Conservation (phyloP, 2,888 invertebrate genomes). For the Trypoxylon attenuatum region DNA sequence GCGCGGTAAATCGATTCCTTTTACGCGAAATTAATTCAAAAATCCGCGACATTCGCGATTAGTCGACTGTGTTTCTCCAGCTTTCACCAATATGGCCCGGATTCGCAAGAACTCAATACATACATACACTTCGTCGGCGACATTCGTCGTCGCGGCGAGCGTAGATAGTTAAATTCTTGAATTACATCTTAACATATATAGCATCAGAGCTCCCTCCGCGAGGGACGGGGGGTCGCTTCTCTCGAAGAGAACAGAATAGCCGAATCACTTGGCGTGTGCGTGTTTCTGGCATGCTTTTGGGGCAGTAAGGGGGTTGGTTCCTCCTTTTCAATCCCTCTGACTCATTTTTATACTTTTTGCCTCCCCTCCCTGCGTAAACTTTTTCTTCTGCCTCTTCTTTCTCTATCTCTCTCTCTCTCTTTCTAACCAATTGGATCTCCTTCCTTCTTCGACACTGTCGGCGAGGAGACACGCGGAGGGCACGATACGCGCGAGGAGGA, state of each 20-base stretch:
- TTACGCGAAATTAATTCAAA: slow-evolving; percentile 1
- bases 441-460: slow-evolving; percentile 33
- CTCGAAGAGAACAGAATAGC: background rate
- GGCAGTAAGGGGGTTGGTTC: slow-evolving; percentile 36
- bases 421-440: background rate
- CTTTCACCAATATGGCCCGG: slow-evolving; percentile 22
- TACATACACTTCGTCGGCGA: no score
- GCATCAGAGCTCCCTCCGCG: slow-evolving; percentile 41
- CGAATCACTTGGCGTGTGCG: slow-evolving; percentile 28
- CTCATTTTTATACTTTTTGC: slow-evolving; percentile 43
- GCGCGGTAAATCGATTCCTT: background rate
- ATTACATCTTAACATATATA: slow-evolving; percentile 62
- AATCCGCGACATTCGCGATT: background rate
- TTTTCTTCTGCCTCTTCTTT: slow-evolving; percentile 7
- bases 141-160: slow-evolving; percentile 36
- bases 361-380: background rate
- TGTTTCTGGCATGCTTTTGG: slow-evolving; percentile 36
- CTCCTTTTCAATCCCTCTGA: slow-evolving; percentile 43
- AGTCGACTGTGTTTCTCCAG: slow-evolving; percentile 6
- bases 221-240: slow-evolving; percentile 2
- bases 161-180: slow-evolving; percentile 54
- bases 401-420: background rate
- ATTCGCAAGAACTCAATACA: no score
- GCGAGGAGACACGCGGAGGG: slow-evolving; percentile 25
- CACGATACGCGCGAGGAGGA: slow-evolving; percentile 32